Evolutionary conservation across 1,140 invertebrate species (phyloP).

Genomic region (Leptinotarsa defecta): DNA sequence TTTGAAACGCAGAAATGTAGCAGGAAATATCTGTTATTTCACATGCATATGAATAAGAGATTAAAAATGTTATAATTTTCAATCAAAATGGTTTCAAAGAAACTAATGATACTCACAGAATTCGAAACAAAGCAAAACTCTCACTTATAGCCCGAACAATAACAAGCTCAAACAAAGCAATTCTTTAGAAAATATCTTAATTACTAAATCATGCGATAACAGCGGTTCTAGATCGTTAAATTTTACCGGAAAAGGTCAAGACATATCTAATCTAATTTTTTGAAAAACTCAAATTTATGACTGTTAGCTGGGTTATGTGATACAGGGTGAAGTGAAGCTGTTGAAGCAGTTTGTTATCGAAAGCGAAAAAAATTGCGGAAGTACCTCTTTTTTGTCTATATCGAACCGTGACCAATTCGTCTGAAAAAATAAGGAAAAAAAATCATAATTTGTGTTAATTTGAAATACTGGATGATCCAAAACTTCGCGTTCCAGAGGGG

Average conservation of each 20-base stretch:
- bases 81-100: too few species aligned
- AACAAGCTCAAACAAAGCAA: too few species aligned
- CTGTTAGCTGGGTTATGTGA: not conserved
- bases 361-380: not conserved
- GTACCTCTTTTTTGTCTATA: constrained; percentile 85
- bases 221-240: constrained; percentile 7
- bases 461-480: too few species aligned
- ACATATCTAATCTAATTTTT: constrained; percentile 15
- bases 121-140: too few species aligned
- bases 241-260: constrained; percentile 19
- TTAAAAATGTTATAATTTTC: too few species aligned
- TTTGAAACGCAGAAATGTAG: too few species aligned
- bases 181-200: not conserved
- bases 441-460: not conserved
- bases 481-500: too few species aligned
- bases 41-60: too few species aligned
- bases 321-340: not conserved
- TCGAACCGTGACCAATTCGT: constrained; percentile 86
- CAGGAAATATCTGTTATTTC: too few species aligned
- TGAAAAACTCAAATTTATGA: not conserved
- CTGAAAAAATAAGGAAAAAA: constrained; percentile 59
- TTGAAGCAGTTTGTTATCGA: not conserved
- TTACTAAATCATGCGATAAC: constrained; percentile 18
- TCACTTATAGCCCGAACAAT: too few species aligned
- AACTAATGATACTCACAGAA: too few species aligned